Base-by-base conservation (phyloP, 1,140 invertebrate genomes). In the Camponotus pennsylvanicus region DNA sequence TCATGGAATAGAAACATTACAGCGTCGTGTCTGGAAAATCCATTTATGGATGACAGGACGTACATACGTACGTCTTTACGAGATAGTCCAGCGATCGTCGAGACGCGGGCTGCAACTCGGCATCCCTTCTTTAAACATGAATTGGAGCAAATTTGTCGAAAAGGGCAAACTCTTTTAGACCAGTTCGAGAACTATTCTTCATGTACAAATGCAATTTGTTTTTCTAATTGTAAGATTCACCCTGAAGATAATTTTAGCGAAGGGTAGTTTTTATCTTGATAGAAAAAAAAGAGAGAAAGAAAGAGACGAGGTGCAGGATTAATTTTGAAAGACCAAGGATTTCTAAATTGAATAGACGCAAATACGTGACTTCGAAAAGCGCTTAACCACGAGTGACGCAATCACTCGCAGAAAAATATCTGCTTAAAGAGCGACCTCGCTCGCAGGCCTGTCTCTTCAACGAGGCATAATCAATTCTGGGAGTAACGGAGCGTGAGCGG, bases 51-150 rank as follows among this genome's bases (percentile, higher is more conserved):
- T 55, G 64, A 34, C 11, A 59, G 32, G 21, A 37, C 5, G 45
- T 27, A 27, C 27, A 27, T 27, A 61, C 7, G 55, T 49, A 63
- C 57, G 15, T 86, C 82, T 86, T 45, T 49, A 59, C 67, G 67
- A 88, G 85, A 88, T 59, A 63, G n/a, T 49, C 45, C 42, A 64
- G 57, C 32, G 63, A 59, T 55, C 57, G 32, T 34, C 73, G 71
- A 76, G 78, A 76, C 79, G 32, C 40, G 55, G 3, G 18, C 11
- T n/a, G 73, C 77, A 66, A 88, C 49, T 85, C 73, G 32, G 59
- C 73, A 32, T 88, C 86, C 69, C 34, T 85, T 79, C 59, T 57
- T 69, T n/a, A 18, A 63, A 77, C 66, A 82, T 57, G 34, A 57
- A 49, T 49, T 32, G 63, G 40, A 80, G 55, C 18, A 59, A 79